Evolutionary conservation across 2,113 vertebrate species (phyloP).

Genomic region (Forbesichthys papilliferus): DNA sequence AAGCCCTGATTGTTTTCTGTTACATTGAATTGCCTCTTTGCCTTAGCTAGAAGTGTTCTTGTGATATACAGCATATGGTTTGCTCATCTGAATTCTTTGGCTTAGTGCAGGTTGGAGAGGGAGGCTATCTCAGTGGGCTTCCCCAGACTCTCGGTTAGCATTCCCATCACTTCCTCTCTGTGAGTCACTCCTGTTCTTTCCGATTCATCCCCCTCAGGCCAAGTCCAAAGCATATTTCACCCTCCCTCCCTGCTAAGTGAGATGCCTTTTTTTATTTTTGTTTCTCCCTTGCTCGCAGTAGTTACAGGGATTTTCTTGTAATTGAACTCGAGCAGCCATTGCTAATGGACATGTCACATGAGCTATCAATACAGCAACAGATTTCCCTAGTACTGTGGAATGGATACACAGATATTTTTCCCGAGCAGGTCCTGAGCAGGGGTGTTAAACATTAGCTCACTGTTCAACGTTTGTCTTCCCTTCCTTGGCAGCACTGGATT

Average conservation of each 20-base stretch:
- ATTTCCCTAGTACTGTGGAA: slow-evolving; percentile 4
- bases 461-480: slow-evolving; percentile 30
- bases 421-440: slow-evolving; percentile 2
- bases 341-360: slow-evolving; percentile 4
- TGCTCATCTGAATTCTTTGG: slow-evolving; percentile 72
- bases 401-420: slow-evolving; percentile 35
- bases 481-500: background rate
- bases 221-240: slow-evolving; percentile 55
- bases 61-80: slow-evolving; percentile 67
- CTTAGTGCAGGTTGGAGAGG: slow-evolving; percentile 19
- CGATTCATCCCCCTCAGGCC: slow-evolving; percentile 32
- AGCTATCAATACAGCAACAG: slow-evolving; percentile 9
- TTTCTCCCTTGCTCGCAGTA: background rate
- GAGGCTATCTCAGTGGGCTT: slow-evolving; percentile 68
- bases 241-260: slow-evolving; percentile 34
- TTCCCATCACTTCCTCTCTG: slow-evolving; percentile 63
- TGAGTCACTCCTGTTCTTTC: slow-evolving; percentile 71
- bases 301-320: background rate
- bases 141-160: slow-evolving; percentile 60
- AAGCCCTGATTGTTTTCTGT: background rate
- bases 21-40: slow-evolving; percentile 13
- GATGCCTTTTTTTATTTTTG: slow-evolving; percentile 10
- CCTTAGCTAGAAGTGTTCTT: slow-evolving; percentile 30
- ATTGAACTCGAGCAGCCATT: slow-evolving; percentile 2
- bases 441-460: slow-evolving; percentile 38